Percentiles rank a stretch among this genome's conserved stretches.
Evolutionary conservation across 2,888 invertebrate genomes (phyloP).

Genomic region (Sepiola atlantica): DNA sequence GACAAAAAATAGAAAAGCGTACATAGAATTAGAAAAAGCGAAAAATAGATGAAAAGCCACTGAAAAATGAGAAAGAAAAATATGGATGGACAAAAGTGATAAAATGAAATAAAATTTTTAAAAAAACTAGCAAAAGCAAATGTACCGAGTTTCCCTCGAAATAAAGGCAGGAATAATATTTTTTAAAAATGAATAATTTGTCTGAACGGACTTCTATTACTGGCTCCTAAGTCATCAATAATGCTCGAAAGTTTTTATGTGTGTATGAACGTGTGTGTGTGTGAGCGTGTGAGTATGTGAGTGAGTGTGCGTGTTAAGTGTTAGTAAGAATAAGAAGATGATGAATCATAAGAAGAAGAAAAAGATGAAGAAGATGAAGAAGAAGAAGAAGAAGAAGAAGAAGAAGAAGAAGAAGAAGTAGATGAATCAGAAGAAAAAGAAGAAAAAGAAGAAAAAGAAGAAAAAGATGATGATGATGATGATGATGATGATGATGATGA

Average conservation of each 20-base stretch:
- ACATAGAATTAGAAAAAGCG: neutral
- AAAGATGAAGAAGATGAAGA: too few relatives aligned
- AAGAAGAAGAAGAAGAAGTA: too few relatives aligned
- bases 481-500: too few relatives aligned
- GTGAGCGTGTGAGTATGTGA: neutral
- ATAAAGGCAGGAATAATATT: conserved; percentile 1
- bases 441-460: too few relatives aligned
- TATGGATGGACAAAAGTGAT: neutral
- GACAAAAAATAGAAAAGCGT: neutral
- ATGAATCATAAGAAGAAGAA: too few relatives aligned
- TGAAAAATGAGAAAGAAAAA: neutral
- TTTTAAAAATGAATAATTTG: neutral
- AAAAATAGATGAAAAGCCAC: neutral
- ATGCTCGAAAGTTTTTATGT: neutral
- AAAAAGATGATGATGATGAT: too few relatives aligned
- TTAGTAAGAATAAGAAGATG: neutral
- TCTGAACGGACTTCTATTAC: neutral
- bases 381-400: too few relatives aligned
- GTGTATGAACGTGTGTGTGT: neutral
- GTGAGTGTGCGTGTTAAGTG: neutral
- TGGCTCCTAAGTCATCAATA: neutral
- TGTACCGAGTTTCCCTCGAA: neutral
- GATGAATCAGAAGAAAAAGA: neutral
- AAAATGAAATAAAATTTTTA: too few relatives aligned
- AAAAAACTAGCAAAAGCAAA: neutral